Evolutionary conservation across 2,888 invertebrate genomes (phyloP).

Genomic region (Steinernema hermaphroditum): DNA sequence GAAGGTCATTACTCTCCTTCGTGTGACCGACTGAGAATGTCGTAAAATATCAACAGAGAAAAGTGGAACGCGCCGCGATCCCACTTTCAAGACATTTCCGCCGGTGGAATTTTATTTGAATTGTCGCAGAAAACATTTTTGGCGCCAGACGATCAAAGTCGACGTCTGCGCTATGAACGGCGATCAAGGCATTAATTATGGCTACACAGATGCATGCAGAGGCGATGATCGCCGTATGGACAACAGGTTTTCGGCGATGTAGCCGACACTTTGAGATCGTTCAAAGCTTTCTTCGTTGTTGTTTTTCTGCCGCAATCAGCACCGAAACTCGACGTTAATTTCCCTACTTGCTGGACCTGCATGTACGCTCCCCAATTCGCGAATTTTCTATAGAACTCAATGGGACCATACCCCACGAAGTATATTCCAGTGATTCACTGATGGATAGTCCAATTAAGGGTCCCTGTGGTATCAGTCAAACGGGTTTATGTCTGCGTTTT

Average conservation of each 20-base stretch:
- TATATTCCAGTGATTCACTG: no score
- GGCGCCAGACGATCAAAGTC: no score
- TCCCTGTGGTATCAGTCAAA: no score
- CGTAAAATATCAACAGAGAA: neutral
- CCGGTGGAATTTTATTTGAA: no score
- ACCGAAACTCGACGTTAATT: no score
- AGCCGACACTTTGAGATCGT: constrained; percentile 19
- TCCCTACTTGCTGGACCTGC: no score
- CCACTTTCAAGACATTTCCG: neutral
- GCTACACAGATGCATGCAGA: neutral
- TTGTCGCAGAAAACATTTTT: no score
- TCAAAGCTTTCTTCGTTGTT: constrained; percentile 14
- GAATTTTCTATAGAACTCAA: no score
- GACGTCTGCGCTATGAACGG: neutral
- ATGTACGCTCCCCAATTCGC: no score
- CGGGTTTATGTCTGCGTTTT: no score
- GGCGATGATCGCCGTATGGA: constrained; percentile 20
- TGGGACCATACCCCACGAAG: no score
- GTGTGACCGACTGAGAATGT: neutral
- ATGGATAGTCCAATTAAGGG: no score
- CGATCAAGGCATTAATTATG: constrained; percentile 12
- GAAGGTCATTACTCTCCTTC: constrained; percentile 27
- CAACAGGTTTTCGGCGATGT: constrained; percentile 17
- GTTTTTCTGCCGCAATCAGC: neutral
- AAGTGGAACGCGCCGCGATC: constrained; percentile 15